Evolutionary conservation across 2,113 vertebrate species (phyloP), one percentile per base, ranked within the genome.

Genomic region (Engraulis encrasicolus): DNA sequence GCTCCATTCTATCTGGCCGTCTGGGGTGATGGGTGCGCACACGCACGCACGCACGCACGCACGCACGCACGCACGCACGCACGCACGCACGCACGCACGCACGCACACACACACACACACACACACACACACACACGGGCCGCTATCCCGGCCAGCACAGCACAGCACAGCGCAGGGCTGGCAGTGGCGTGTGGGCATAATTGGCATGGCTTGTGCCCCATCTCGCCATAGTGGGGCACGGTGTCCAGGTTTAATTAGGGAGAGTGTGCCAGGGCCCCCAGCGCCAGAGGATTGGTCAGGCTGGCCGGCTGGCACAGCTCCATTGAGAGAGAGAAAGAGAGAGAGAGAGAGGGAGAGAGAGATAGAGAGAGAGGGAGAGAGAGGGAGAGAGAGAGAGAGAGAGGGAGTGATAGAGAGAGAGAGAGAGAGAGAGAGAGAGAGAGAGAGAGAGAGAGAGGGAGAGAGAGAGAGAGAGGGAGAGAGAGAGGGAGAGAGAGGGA

Each of bases 221-320:
- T 79, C 83, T 87, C 77, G 84, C 78, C 85, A 83, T 81, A 84
- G 80, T 80, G 82, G 84, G 79, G 82, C 81, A 84, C 88, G 31
- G 86, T 86, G 82, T 86, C 82, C 82, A 87, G 84, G 84, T 89
- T 86, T 89, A 87, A 89, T 87, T 86, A 84, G 86, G 84, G 80
- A 61, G 83, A 80, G 85, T 85, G 83, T 86, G 85, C 81, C 74
- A 79, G 81, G 54, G 82, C 78, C 85, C 83, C 36, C 50, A 50
- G 83, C 20, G 78, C 80, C 54, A 84, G 74, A 78, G 34, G 58
- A 66, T 31, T 78, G 58, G 80, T 61, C 45, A 40, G n/a, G 61
- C 50, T 50, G 40, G n/a, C n/a, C n/a, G 78, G 66, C 74, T 80
- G 78, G 78, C 78, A 84, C 79, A 84, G 66, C 77, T 77, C 78